phyloP scores from a whole-genome alignment of 2,113 vertebrate species.

The Sitta europaea region DNA sequence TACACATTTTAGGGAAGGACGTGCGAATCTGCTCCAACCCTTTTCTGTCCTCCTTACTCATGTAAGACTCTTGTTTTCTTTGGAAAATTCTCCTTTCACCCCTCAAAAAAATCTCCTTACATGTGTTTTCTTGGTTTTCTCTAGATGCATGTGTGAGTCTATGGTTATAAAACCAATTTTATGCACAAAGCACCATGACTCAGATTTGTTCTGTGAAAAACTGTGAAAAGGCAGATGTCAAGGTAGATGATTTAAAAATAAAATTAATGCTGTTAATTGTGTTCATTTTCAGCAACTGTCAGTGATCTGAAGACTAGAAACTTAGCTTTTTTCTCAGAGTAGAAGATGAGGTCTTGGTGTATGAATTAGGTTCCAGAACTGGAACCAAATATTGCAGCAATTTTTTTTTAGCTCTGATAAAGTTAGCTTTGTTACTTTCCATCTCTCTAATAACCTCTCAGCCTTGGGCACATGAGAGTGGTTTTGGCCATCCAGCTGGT shows the following conservation, averaged over 20 bases:
- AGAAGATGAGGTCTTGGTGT: background rate
- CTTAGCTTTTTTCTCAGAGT: background rate
- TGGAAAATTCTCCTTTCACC: background rate
- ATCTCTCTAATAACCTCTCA: background rate
- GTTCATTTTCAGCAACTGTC: background rate
- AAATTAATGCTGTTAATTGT: background rate
- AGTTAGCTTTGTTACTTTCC: background rate
- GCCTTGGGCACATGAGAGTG: background rate
- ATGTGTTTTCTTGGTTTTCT: background rate
- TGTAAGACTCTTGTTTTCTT: background rate
- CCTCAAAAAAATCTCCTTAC: background rate
- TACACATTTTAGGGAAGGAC: background rate
- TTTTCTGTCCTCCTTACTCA: background rate
- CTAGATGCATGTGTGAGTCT: background rate
- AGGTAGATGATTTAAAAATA: background rate
- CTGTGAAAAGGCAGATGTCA: background rate
- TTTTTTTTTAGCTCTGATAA: background rate
- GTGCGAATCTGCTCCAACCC: background rate
- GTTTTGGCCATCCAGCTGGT: background rate
- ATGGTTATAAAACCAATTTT: background rate
- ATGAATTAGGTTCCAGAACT: background rate
- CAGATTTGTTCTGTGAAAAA: background rate
- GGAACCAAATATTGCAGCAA: background rate
- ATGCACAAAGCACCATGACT: background rate
- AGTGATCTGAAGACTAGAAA: background rate